Evolutionary conservation across 2,888 invertebrate genomes (phyloP).

Genomic region (Notodonta dromedarius): DNA sequence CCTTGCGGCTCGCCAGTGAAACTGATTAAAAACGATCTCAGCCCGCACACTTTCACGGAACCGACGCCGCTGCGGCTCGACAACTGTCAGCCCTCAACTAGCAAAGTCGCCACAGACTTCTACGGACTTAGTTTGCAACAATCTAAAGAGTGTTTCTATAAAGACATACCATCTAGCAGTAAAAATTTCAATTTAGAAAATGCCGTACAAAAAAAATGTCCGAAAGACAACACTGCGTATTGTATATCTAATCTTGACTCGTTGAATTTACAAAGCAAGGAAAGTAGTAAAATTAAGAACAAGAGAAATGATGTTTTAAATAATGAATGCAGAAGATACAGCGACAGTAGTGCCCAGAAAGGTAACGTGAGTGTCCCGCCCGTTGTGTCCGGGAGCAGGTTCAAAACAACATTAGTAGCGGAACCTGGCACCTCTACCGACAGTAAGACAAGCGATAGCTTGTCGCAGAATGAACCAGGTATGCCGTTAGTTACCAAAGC

Average conservation of each 20-base stretch:
- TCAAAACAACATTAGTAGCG: slow-evolving; percentile 71
- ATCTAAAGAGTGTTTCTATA: slow-evolving; percentile 69
- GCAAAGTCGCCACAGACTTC: slow-evolving; percentile 54
- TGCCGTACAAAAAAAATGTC: slow-evolving; percentile 60
- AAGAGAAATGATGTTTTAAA: slow-evolving; percentile 64
- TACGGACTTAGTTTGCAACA: slow-evolving; percentile 67
- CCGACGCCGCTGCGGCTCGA: slow-evolving; percentile 38
- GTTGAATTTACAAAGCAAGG: slow-evolving; percentile 58
- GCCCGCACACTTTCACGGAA: slow-evolving; percentile 46
- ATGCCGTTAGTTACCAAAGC: slow-evolving; percentile 68
- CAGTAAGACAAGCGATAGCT: slow-evolving; percentile 50
- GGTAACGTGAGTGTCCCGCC: slow-evolving; percentile 50
- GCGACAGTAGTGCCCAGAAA: slow-evolving; percentile 72
- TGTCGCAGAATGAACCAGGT: slow-evolving; percentile 29
- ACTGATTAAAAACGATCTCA: slow-evolving; percentile 68
- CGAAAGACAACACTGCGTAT: slow-evolving; percentile 50
- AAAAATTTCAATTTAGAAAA: slow-evolving; percentile 70
- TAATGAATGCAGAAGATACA: slow-evolving; percentile 69
- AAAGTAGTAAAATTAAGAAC: slow-evolving; percentile 47
- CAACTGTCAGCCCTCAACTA: slow-evolving; percentile 54
- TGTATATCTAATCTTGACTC: slow-evolving; percentile 57
- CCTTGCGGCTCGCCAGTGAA: slow-evolving; percentile 69
- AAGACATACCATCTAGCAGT: slow-evolving; percentile 74
- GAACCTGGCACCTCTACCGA: slow-evolving; percentile 59
- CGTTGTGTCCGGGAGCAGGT: slow-evolving; percentile 60